phyloP scores from a whole-genome alignment of 1,140 invertebrate species.

The Linepithema humile region DNA sequence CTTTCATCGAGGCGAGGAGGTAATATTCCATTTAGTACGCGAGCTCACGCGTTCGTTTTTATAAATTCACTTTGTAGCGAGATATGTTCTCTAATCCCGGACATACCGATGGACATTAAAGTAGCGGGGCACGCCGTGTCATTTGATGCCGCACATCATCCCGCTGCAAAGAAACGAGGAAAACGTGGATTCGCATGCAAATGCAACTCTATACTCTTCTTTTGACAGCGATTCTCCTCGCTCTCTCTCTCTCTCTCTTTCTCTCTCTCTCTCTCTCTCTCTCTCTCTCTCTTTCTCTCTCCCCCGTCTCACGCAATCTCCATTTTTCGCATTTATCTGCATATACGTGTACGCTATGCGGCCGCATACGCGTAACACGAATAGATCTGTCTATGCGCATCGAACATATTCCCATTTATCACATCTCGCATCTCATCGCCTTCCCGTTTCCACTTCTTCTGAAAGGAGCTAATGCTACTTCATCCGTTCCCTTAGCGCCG shows the following conservation, averaged over 20 bases:
- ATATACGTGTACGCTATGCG: neutral
- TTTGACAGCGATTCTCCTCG: slow-evolving; percentile 62
- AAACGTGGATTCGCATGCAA: slow-evolving; percentile 54
- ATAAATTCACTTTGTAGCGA: slow-evolving; percentile 42
- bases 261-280: too few relatives aligned
- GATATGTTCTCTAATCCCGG: slow-evolving; percentile 30
- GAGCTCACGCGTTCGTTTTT: slow-evolving; percentile 4
- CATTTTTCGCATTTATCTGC: slow-evolving; percentile 46
- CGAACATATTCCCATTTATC: slow-evolving; percentile 56
- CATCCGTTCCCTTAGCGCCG: slow-evolving; percentile 39
- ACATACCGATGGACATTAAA: slow-evolving; percentile 60
- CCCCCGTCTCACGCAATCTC: slow-evolving; percentile 22
- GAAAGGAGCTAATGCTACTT: slow-evolving; percentile 52
- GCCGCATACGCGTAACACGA: neutral
- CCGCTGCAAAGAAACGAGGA: neutral
- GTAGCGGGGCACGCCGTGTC: slow-evolving; percentile 39
- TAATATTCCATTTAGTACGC: slow-evolving; percentile 46
- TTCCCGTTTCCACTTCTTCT: slow-evolving; percentile 40
- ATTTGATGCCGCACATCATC: slow-evolving; percentile 53
- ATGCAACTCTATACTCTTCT: slow-evolving; percentile 67
- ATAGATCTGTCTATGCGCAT: slow-evolving; percentile 36
- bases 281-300: too few relatives aligned
- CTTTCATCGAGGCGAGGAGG: neutral
- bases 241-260: too few relatives aligned
- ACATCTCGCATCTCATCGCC: slow-evolving; percentile 1